Conservation (phyloP, 2,113 vertebrate species). For the Alethe diademata region DNA sequence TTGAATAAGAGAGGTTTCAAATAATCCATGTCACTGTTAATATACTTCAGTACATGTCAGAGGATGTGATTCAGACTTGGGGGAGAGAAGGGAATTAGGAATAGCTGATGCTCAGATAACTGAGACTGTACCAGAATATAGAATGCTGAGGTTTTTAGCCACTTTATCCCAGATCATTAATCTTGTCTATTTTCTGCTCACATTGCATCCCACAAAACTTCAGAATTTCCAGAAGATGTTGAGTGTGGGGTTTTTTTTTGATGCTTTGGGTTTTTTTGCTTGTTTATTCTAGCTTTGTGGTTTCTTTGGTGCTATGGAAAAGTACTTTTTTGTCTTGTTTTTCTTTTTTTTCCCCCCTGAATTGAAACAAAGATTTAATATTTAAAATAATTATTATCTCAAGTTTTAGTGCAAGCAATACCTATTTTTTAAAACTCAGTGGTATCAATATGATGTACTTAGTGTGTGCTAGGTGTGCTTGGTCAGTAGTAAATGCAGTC, state of each 20-base stretch:
- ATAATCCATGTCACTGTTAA: conserved; percentile 36
- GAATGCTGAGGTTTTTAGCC: conserved; percentile 44
- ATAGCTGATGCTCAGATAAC: conserved; percentile 46
- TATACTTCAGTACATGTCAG: conserved; percentile 40
- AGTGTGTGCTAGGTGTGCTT: background rate
- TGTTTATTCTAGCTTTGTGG: background rate
- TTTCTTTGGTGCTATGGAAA: background rate
- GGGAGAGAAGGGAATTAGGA: conserved; percentile 7
- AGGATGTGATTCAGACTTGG: conserved; percentile 54
- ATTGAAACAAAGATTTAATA: background rate
- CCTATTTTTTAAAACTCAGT: background rate
- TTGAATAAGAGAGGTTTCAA: conserved; percentile 37
- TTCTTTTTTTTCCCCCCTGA: background rate
- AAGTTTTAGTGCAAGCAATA: background rate
- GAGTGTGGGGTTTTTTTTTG: background rate
- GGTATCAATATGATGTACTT: background rate
- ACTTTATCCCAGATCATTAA: conserved; percentile 46
- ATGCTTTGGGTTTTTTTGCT: background rate
- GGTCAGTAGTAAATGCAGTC: background rate
- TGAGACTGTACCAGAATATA: background rate
- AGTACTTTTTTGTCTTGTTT: fast-evolving
- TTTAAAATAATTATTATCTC: background rate
- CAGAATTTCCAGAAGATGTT: background rate
- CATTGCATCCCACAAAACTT: conserved; percentile 17
- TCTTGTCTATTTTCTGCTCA: conserved; percentile 27